phyloP scores from a whole-genome alignment of 2,888 invertebrate species.

The Leptothorax acervorum region DNA sequence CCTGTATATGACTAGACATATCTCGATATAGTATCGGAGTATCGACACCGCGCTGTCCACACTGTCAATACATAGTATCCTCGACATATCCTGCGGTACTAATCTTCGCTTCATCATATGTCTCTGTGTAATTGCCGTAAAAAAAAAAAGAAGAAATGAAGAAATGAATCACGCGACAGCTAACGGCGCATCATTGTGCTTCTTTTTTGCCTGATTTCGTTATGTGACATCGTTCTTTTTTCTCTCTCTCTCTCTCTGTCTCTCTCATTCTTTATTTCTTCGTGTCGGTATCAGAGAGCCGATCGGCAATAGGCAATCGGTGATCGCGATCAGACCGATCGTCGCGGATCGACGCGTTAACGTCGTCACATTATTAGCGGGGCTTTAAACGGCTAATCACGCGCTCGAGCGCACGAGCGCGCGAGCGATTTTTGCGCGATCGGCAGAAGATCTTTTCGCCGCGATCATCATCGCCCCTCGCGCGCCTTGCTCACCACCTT shows the following conservation, averaged over 20 bases:
- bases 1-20: slow-evolving; percentile 5
- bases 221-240: background rate
- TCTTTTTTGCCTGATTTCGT: slow-evolving; percentile 5
- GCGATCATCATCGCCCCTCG: slow-evolving; percentile 26
- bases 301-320: background rate
- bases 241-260: background rate
- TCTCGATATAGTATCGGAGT: slow-evolving; percentile 10
- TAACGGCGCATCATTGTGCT: slow-evolving; percentile 24
- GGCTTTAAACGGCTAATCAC: slow-evolving; percentile 47
- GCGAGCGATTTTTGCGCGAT: slow-evolving; percentile 39
- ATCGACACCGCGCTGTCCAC: slow-evolving; percentile 10
- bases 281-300: background rate
- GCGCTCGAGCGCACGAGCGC: slow-evolving; percentile 30
- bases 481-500: background rate
- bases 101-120: slow-evolving; percentile 27
- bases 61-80: background rate
- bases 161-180: slow-evolving; percentile 21
- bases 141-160: background rate
- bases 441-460: slow-evolving; percentile 17
- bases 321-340: slow-evolving; percentile 15
- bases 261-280: background rate
- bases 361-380: slow-evolving; percentile 46
- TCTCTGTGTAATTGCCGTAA: background rate
- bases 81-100: slow-evolving; percentile 3
- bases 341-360: slow-evolving; percentile 33